These are phyloP conservation scores for Drosophila algonquin DNA, from an alignment of 2,888 invertebrate species.

Conservation along the genomic window DNA sequence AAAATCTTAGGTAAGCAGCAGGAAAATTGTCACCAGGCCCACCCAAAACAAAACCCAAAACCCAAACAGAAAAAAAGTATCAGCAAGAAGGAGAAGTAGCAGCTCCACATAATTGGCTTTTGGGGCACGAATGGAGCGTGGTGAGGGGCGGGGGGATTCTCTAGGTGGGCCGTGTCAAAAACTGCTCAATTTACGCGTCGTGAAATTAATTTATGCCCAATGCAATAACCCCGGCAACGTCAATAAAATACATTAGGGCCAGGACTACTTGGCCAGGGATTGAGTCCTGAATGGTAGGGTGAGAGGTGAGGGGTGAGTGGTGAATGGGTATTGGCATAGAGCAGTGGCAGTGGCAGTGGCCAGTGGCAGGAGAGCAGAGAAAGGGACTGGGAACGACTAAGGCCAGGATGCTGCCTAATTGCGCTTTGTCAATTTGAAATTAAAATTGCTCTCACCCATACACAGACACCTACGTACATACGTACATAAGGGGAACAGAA, in stretches of 20 bases:
- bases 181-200: conserved; percentile 83
- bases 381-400: neutral
- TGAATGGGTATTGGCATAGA: neutral
- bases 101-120: conserved; percentile 75
- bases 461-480: conserved; percentile 14
- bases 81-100: conserved; percentile 27
- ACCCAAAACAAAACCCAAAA: neutral
- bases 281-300: conserved; percentile 3
- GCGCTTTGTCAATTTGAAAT: conserved; percentile 79
- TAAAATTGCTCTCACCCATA: conserved; percentile 66
- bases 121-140: conserved; percentile 8
- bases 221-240: conserved; percentile 83
- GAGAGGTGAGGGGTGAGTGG: neutral
- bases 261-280: conserved; percentile 26
- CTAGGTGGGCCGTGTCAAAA: conserved; percentile 64
- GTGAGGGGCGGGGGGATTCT: neutral
- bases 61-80: neutral
- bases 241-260: conserved; percentile 83
- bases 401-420: conserved; percentile 61
- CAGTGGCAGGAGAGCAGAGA: neutral
- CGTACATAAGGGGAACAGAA: neutral
- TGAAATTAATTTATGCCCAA: conserved; percentile 84
- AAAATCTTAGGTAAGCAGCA: conserved; percentile 75
- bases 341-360: conserved; percentile 13
- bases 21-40: conserved; percentile 70